A percentile compares a stretch with the other conserved stretches of the same genome.
Conservation (phyloP, 1,140 invertebrate species). For the Zaprionus camerounensis region DNA sequence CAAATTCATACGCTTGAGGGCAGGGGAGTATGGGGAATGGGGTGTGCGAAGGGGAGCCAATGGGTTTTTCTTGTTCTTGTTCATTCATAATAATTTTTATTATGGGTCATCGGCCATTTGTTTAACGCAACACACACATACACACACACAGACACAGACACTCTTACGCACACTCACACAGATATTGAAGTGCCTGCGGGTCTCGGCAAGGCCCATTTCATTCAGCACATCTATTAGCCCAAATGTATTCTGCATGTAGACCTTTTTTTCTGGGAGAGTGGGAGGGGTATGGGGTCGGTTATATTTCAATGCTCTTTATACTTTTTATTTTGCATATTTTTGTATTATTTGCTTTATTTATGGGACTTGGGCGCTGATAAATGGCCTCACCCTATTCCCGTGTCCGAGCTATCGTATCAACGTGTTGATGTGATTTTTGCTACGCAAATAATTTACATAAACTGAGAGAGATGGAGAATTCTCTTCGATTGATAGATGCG, state of each 20-base stretch:
- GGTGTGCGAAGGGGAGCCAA: conserved; percentile 43
- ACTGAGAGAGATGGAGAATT: background rate
- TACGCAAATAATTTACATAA: conserved; percentile 65
- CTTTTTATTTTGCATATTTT: conserved; percentile 78
- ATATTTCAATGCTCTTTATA: conserved; percentile 61
- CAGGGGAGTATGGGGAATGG: conserved; percentile 20
- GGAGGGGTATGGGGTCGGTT: conserved; percentile 1
- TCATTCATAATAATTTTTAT: conserved; percentile 83
- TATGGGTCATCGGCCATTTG: conserved; percentile 82
- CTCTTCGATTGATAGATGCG: conserved; percentile 71
- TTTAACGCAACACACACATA: conserved; percentile 63
- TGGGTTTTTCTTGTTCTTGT: conserved; percentile 76
- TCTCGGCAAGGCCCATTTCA: conserved; percentile 59
- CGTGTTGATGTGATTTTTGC: conserved; percentile 76
- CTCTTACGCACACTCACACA: conserved; percentile 18
- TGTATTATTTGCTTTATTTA: conserved; percentile 82
- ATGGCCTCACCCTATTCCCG: conserved; percentile 50
- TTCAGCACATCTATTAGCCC: conserved; percentile 76
- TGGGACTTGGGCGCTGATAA: conserved; percentile 73
- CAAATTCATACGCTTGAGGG: conserved; percentile 39
- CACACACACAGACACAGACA: conserved; percentile 18
- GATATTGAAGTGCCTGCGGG: conserved; percentile 35
- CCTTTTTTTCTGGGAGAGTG: conserved; percentile 33
- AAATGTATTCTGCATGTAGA: conserved; percentile 62
- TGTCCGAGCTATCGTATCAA: conserved; percentile 68